Evolutionary conservation across 1,140 invertebrate species (phyloP), one percentile per base, ranked within the genome.

Genomic region (Caenorhabditis latens): DNA sequence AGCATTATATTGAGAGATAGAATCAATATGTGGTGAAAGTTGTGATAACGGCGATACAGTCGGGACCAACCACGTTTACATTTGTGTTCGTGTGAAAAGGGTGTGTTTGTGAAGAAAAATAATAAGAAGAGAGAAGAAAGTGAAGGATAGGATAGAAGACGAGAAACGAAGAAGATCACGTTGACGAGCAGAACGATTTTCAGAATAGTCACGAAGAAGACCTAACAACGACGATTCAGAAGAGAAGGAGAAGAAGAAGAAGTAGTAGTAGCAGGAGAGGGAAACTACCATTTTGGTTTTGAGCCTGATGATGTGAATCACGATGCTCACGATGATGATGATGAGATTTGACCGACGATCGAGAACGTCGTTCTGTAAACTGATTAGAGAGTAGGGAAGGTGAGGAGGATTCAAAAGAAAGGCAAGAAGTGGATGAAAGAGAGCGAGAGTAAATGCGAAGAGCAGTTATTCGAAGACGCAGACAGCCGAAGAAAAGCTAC

Each of bases 301-400:
- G 71, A 50, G 71, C 71, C 71, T 79, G 71, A 50, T 71, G 65
- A 71, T 79, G 71, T 50, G 71, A 79, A 50, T 79, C 71, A 50
- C 71, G 71, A 79, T 79, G 71, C 14, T 79, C 71, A 79, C 71
- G 71, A 79, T 79, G 71, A 79, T 50, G 71, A n/a, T 79, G 71
- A 13, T 79, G 71, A 79, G 71, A 79, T 79, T 79, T 79, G 71
- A 79, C 71, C 71, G 71, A 79, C 43, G 71, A 79, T 50, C 71
- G 71, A 79, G 71, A 58, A 42, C 83, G 83, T 61, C 83, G 83
- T 48, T 84, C 83, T 84, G 83, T 63, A 84, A 84, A 58, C 83
- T 48, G 55, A 84, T 84, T 63, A 84, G 83, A 84, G 58, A 84
- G 58, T 63, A 58, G 55, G 55, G 42, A 57, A 48, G 67, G 65